Evolutionary conservation across 2,888 invertebrate species (phyloP).

Genomic region (Sialis fuliginosa): DNA sequence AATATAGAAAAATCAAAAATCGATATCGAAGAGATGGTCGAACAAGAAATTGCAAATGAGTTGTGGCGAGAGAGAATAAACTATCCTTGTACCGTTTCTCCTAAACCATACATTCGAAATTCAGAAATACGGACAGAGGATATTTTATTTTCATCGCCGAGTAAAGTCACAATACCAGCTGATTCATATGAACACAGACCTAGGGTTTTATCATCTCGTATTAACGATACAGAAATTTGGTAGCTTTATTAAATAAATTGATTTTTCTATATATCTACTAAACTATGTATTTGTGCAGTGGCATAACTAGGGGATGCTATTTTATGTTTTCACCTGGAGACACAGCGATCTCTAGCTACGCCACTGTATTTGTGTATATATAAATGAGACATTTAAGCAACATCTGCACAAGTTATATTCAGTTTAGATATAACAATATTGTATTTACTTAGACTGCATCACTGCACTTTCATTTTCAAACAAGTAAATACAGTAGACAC

Average conservation of each 20-base stretch:
- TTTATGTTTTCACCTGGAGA: too few relatives aligned
- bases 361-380: too few relatives aligned
- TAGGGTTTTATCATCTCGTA: constrained; percentile 42
- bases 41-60: constrained; percentile 40
- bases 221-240: constrained; percentile 61
- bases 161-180: constrained; percentile 36
- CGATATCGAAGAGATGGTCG: constrained; percentile 31
- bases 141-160: constrained; percentile 22
- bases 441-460: too few relatives aligned
- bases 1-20: constrained; percentile 1
- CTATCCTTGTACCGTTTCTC: constrained; percentile 47
- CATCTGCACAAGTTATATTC: too few relatives aligned
- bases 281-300: not conserved
- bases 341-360: too few relatives aligned
- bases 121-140: constrained; percentile 9
- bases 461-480: too few relatives aligned
- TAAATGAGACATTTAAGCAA: too few relatives aligned
- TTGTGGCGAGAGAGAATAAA: constrained; percentile 50
- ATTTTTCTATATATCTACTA: not conserved
- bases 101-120: constrained; percentile 29
- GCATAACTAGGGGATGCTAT: too few relatives aligned
- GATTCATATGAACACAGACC: constrained; percentile 44
- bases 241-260: constrained; percentile 20
- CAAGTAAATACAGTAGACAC: too few relatives aligned
- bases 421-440: too few relatives aligned